A percentile compares a stretch with the other conserved stretches of the same genome.
phyloP scores from a whole-genome alignment of 23 tunicate genomes.

The Botrylloides violaceus region DNA sequence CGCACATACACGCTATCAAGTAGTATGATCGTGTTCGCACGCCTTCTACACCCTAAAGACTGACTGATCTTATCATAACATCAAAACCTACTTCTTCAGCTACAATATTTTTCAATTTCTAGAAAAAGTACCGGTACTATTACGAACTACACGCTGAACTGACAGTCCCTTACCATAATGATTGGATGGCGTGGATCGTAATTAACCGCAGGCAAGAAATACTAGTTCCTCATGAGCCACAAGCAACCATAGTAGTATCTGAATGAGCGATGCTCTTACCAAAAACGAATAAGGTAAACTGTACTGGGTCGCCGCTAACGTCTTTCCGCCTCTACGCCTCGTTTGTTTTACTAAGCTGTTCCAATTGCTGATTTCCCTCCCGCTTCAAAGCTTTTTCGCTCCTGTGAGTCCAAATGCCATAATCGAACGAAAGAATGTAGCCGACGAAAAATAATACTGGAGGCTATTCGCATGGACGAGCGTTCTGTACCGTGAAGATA shows the following conservation, averaged over 20 bases:
- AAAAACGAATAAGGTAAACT: constrained; percentile 13
- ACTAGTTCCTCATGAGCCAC: background rate
- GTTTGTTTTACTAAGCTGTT: constrained; percentile 27
- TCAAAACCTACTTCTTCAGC: no score
- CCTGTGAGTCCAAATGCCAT: constrained; percentile 10
- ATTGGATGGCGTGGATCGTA: background rate
- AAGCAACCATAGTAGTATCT: no score
- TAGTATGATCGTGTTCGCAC: no score
- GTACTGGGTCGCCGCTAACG: constrained; percentile 26
- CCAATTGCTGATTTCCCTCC: constrained; percentile 13
- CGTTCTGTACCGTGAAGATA: background rate
- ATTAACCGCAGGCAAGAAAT: background rate
- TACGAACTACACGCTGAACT: no score
- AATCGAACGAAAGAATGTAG: constrained; percentile 15
- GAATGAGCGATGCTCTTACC: background rate
- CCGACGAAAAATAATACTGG: background rate
- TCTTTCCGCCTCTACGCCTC: constrained; percentile 33
- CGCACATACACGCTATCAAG: no score
- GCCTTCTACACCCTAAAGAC: no score
- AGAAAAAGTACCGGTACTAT: no score
- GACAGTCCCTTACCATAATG: no score
- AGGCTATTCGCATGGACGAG: background rate
- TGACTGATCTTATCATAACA: no score
- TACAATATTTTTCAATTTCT: no score
- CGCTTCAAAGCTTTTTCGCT: background rate